Conservation (phyloP, 2,797 vertebrate genomes). For the Carcharodon carcharias region DNA sequence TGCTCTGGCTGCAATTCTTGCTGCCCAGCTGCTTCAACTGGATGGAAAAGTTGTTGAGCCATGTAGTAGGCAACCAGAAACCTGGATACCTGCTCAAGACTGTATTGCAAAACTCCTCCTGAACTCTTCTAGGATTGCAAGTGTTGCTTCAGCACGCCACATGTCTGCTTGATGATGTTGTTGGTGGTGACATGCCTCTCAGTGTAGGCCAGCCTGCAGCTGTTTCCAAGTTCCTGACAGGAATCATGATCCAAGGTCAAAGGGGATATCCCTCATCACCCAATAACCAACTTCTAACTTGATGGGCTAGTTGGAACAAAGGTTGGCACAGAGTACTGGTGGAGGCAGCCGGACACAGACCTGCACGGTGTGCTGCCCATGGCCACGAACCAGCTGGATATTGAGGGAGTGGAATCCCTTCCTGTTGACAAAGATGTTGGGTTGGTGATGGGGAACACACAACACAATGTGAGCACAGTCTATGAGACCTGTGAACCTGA, state of each 20-base stretch:
- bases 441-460: neutral
- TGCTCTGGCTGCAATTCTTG: neutral
- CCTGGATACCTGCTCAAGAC: neutral
- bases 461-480: neutral
- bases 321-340: neutral
- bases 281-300: neutral
- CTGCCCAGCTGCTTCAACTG: neutral
- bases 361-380: neutral
- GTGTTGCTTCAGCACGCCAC: neutral
- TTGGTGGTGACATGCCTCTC: neutral
- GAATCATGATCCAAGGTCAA: neutral
- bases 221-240: neutral
- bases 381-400: neutral
- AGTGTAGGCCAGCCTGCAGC: neutral
- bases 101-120: neutral
- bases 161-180: neutral
- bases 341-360: neutral
- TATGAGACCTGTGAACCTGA: neutral
- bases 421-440: neutral
- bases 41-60: neutral
- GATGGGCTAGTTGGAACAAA: neutral
- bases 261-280: neutral
- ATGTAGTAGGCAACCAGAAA: neutral
- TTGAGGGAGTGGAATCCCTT: neutral
- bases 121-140: neutral